Percentiles rank a stretch among this genome's conserved stretches.
These are phyloP conservation scores for Epinephelus awoara DNA, from an alignment of 2,797 vertebrate genomes.

Conservation along the genomic window DNA sequence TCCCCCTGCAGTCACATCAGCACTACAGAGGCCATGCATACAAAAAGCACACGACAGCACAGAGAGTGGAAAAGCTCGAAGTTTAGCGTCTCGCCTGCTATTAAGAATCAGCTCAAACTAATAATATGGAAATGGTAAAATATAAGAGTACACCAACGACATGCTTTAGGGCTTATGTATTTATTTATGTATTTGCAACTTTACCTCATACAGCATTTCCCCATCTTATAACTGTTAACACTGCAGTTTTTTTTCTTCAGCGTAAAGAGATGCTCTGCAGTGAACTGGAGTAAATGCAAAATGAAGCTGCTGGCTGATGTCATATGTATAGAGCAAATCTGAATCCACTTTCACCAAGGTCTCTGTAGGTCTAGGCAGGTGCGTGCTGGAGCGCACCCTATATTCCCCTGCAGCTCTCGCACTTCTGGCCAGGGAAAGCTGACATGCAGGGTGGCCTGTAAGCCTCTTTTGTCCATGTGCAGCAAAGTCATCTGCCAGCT, in stretches of 20 bases:
- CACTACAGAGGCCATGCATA: slow-evolving; percentile 70
- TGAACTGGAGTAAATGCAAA: slow-evolving; percentile 58
- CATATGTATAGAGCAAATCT: slow-evolving; percentile 59
- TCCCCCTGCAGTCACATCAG: slow-evolving; percentile 78
- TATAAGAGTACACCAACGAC: slow-evolving; percentile 70
- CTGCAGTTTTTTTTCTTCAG: slow-evolving; percentile 66
- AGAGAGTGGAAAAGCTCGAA: slow-evolving; percentile 56
- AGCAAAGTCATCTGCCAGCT: slow-evolving; percentile 82
- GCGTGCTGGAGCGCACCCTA: slow-evolving; percentile 57
- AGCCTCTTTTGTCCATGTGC: slow-evolving; percentile 82
- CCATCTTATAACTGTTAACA: slow-evolving; percentile 78
- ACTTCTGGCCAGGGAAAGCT: slow-evolving; percentile 63
- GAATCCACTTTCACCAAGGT: slow-evolving; percentile 67
- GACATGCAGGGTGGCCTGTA: slow-evolving; percentile 78
- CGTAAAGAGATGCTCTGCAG: slow-evolving; percentile 56
- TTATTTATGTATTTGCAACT: slow-evolving; percentile 82
- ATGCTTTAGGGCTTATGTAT: slow-evolving; percentile 78
- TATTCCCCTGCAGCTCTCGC: slow-evolving; percentile 63
- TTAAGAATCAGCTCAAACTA: slow-evolving; percentile 65
- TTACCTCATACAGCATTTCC: slow-evolving; percentile 77
- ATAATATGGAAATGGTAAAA: slow-evolving; percentile 75
- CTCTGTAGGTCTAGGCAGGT: slow-evolving; percentile 67
- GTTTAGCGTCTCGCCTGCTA: slow-evolving; percentile 65
- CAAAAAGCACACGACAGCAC: slow-evolving; percentile 67
- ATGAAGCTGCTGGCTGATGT: slow-evolving; percentile 54